Percentiles rank a stretch among this genome's conserved stretches.
phyloP scores from a whole-genome alignment of 2,113 vertebrate genomes.

The Cairina moschata region DNA sequence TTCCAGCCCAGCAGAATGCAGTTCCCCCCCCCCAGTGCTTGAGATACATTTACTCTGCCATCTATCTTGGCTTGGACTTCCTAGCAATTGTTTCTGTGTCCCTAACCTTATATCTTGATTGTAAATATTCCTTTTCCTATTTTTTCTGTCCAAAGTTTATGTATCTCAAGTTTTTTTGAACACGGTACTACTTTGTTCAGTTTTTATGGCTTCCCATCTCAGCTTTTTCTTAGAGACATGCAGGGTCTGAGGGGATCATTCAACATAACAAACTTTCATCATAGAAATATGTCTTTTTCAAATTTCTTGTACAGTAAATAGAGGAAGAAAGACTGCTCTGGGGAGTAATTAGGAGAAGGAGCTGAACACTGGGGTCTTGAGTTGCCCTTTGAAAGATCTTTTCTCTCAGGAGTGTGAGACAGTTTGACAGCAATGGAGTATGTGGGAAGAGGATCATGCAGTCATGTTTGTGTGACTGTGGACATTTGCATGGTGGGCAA shows the following conservation, averaged over 20 bases:
- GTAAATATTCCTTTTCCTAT: not conserved
- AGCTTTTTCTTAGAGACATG: not conserved
- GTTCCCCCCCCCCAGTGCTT: too few species aligned
- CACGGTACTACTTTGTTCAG: not conserved
- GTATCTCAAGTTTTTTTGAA: not conserved
- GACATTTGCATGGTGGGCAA: accelerated
- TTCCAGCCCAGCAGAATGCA: not conserved
- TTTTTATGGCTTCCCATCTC: not conserved
- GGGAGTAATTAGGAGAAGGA: not conserved
- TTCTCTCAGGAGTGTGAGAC: not conserved
- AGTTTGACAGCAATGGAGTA: not conserved
- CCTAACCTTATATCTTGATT: not conserved
- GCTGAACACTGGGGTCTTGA: not conserved
- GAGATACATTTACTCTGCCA: not conserved
- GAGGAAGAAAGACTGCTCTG: not conserved
- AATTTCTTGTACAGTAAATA: not conserved
- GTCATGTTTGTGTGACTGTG: not conserved
- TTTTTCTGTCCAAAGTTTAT: not conserved
- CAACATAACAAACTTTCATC: not conserved
- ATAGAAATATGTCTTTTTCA: not conserved
- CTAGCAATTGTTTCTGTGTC: not conserved
- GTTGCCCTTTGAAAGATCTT: not conserved
- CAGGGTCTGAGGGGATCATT: not conserved
- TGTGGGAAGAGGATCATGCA: not conserved
- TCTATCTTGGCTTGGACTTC: not conserved